phyloP scores from a whole-genome alignment of 30 jellyfish, hydroid and myxozoan genomes.

The Hydractinia symbiolongicarpus region DNA sequence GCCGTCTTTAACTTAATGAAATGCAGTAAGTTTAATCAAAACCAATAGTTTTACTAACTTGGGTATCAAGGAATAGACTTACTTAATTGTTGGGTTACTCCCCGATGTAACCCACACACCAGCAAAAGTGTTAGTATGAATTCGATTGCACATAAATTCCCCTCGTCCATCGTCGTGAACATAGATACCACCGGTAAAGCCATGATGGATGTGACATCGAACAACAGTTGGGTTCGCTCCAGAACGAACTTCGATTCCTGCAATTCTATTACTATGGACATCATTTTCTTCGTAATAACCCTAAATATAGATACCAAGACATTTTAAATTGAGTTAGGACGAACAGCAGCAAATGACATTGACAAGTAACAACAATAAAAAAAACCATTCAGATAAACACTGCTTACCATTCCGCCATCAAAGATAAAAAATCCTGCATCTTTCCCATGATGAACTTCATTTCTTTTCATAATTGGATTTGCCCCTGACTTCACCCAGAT shows the following conservation, averaged over 20 bases:
- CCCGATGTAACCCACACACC: constrained; percentile 98
- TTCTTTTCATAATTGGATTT: constrained; percentile 81
- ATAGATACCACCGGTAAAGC: constrained; percentile 92
- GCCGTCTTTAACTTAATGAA: not conserved
- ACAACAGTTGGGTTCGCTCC: constrained; percentile 98
- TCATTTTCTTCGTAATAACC: constrained; percentile 93
- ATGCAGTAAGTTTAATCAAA: no score
- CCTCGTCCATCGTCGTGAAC: constrained; percentile 98
- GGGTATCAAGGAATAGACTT: constrained; percentile 15
- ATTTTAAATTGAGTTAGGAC: not conserved
- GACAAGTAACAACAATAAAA: not conserved
- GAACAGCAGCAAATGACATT: not conserved
- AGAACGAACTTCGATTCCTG: constrained; percentile 90
- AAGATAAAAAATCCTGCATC: constrained; percentile 95
- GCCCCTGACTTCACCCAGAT: constrained; percentile 94
- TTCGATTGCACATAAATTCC: constrained; percentile 73
- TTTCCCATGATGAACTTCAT: constrained; percentile 85
- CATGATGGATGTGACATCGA: constrained; percentile 90
- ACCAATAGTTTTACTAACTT: no score
- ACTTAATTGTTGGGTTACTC: constrained; percentile 95
- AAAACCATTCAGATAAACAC: not conserved
- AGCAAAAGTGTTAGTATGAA: constrained; percentile 91
- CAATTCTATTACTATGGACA: constrained; percentile 90
- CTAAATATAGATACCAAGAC: constrained; percentile 23
- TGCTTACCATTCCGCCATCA: constrained; percentile 92